A percentile compares a stretch with the other conserved stretches of the same genome.
phyloP scores from a whole-genome alignment of 2,797 vertebrate genomes.

The Anabacerthia variegaticeps region DNA sequence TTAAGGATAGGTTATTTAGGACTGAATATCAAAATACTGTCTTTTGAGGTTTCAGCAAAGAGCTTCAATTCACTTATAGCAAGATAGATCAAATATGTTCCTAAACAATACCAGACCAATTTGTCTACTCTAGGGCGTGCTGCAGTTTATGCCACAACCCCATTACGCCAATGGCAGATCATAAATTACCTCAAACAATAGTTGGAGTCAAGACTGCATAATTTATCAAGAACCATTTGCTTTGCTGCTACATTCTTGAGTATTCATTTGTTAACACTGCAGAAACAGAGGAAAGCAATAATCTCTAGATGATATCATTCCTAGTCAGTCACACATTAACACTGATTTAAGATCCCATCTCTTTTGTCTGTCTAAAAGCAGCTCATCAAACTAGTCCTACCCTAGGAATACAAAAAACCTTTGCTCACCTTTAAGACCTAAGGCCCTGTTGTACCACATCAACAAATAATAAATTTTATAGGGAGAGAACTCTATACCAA shows the following conservation, averaged over 20 bases:
- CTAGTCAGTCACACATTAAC: constrained; percentile 44
- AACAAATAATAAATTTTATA: not conserved
- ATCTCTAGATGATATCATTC: constrained; percentile 58
- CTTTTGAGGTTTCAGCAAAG: not conserved
- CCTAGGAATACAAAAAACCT: not conserved
- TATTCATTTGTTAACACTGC: constrained; percentile 29
- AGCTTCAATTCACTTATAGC: not conserved
- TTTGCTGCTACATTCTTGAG: constrained; percentile 41
- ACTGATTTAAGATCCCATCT: constrained; percentile 16
- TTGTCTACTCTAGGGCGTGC: constrained; percentile 25
- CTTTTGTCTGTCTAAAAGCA: constrained; percentile 30
- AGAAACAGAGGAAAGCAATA: constrained; percentile 56
- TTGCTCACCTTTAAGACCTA: constrained; percentile 8
- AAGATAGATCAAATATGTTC: constrained; percentile 44
- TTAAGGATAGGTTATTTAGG: not conserved
- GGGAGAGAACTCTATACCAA: not conserved
- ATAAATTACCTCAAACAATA: constrained; percentile 39
- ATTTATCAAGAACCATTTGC: constrained; percentile 60
- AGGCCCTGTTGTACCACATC: not conserved
- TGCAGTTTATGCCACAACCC: constrained; percentile 11
- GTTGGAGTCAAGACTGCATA: constrained; percentile 33
- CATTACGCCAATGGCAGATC: not conserved
- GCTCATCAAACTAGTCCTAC: constrained; percentile 24
- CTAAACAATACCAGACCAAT: constrained; percentile 53
- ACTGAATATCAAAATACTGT: not conserved